A percentile compares a stretch with the other conserved stretches of the same genome.
phyloP scores from a whole-genome alignment of 2,888 invertebrate species.

The Alloplasta piceator region DNA sequence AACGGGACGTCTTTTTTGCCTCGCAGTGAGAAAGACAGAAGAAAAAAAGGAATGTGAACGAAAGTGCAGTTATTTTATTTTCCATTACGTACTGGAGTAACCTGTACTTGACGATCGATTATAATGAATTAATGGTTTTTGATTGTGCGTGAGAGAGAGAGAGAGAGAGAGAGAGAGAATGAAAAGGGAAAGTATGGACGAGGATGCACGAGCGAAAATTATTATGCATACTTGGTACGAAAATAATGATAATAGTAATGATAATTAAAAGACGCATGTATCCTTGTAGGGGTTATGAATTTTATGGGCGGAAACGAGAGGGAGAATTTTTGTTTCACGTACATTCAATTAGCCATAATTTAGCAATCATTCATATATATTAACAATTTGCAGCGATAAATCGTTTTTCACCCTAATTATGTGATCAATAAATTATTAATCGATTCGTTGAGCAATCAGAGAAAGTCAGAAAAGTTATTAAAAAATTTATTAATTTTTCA shows the following conservation, averaged over 20 bases:
- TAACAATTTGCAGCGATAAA: no score
- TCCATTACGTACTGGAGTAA: slow-evolving; percentile 10
- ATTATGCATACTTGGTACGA: not conserved
- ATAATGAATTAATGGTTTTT: slow-evolving; percentile 24
- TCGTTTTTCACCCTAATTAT: no score
- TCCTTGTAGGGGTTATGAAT: no score
- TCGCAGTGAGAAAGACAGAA: not conserved
- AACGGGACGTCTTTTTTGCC: slow-evolving; percentile 20
- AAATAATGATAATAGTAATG: not conserved
- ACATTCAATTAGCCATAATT: not conserved
- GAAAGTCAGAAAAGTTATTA: no score
- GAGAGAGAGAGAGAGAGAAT: slow-evolving; percentile 19
- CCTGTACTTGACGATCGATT: slow-evolving; percentile 39
- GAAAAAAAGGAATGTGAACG: not conserved
- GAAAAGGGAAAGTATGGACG: not conserved
- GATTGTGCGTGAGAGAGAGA: slow-evolving; percentile 8
- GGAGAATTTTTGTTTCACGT: not conserved
- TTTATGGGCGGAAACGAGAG: not conserved
- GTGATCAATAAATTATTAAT: no score
- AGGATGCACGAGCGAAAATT: not conserved
- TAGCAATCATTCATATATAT: no score
- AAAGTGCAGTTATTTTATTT: slow-evolving; percentile 19
- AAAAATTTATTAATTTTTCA: no score
- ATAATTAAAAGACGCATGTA: not conserved
- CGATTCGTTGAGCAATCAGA: no score